Percentiles rank a stretch among this genome's conserved stretches.
phyloP scores from a whole-genome alignment of 1,140 invertebrate genomes.

The Neodiprion lecontei region DNA sequence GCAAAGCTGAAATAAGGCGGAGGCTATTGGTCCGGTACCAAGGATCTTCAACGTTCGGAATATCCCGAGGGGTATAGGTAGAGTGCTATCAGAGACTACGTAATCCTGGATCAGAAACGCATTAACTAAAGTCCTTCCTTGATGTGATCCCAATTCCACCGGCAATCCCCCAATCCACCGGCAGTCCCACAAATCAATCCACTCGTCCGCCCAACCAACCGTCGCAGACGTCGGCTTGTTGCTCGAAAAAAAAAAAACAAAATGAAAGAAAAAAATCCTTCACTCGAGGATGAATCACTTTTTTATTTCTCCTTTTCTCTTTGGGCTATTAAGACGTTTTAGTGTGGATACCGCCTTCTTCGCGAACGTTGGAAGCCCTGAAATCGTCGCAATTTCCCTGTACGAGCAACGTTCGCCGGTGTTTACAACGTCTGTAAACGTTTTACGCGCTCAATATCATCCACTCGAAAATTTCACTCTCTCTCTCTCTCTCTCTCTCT shows the following conservation, averaged over 20 bases:
- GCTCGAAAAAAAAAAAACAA: neutral
- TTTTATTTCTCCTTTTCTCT: neutral
- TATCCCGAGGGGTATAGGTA: slow-evolving; percentile 9
- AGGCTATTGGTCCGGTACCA: neutral
- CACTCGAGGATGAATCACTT: neutral
- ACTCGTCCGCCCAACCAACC: neutral
- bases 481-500: neutral
- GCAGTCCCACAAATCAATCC: slow-evolving; percentile 18
- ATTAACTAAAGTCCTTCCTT: slow-evolving; percentile 17
- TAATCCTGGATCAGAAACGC: slow-evolving; percentile 18
- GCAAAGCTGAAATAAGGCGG: too few relatives aligned
- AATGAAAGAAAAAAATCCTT: neutral
- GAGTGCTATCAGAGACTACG: slow-evolving; percentile 7
- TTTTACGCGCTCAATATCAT: neutral
- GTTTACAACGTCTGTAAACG: slow-evolving; percentile 10
- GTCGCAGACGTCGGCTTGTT: neutral
- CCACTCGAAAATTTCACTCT: neutral
- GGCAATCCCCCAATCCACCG: slow-evolving; percentile 1
- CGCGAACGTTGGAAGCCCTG: neutral
- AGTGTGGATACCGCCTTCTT: too few relatives aligned
- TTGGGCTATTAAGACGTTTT: too few relatives aligned
- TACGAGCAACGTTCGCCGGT: neutral
- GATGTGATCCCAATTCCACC: slow-evolving; percentile 15
- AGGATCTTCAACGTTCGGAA: neutral
- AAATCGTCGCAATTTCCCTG: neutral